Percentiles rank a stretch among this genome's conserved stretches.
Evolutionary conservation across 2,113 vertebrate species (phyloP).

Genomic region (Solenodon paradoxus): DNA sequence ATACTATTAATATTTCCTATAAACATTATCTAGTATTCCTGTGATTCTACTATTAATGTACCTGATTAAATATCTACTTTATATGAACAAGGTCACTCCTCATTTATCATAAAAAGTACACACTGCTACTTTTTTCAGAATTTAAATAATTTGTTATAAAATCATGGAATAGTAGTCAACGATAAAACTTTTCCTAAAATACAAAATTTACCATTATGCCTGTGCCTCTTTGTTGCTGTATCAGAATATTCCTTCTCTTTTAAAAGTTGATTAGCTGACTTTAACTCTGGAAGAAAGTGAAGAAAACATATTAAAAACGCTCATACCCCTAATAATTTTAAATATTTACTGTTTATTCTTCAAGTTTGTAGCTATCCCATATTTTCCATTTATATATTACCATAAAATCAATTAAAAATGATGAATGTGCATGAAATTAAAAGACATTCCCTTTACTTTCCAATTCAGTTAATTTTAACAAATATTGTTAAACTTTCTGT

Average conservation of each 20-base stretch:
- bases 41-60: background rate
- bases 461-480: background rate
- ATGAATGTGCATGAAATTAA: background rate
- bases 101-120: background rate
- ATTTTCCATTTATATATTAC: background rate
- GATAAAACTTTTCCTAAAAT: background rate
- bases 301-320: background rate
- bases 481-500: background rate
- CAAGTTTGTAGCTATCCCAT: background rate
- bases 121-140: background rate
- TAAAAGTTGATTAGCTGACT: background rate
- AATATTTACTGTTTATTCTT: background rate
- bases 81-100: background rate
- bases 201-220: background rate
- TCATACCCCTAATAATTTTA: background rate
- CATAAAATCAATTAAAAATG: background rate
- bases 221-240: background rate
- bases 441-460: background rate
- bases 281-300: conserved; percentile 19
- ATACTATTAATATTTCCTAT: background rate
- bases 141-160: background rate
- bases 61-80: background rate
- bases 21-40: background rate
- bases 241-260: background rate
- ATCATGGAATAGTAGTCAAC: background rate